These are phyloP conservation scores for Tachina fera DNA, from an alignment of 2,888 invertebrate genomes.

Conservation along the genomic window DNA sequence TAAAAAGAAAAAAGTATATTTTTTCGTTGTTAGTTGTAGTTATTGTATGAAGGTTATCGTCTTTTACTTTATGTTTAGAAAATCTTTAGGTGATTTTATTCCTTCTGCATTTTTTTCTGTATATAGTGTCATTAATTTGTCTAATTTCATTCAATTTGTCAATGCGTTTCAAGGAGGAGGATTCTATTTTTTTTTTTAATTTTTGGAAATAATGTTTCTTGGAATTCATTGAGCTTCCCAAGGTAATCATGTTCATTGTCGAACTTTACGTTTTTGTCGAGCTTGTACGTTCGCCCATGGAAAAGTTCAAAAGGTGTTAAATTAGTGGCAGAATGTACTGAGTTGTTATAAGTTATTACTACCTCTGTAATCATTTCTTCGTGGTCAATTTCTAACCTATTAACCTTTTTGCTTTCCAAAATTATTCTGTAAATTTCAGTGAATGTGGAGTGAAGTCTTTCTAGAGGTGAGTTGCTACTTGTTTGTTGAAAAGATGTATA, in stretches of 20 bases:
- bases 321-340: slow-evolving; percentile 50
- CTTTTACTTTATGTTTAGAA: slow-evolving; percentile 3
- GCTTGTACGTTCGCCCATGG: slow-evolving; percentile 3
- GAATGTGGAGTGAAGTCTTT: slow-evolving; percentile 57
- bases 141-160: too few species aligned
- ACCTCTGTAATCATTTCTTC: slow-evolving; percentile 45
- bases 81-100: slow-evolving; percentile 1
- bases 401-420: slow-evolving; percentile 6
- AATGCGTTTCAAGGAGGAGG: too few species aligned
- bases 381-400: slow-evolving; percentile 15
- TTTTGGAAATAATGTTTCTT: slow-evolving; percentile 18
- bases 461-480: slow-evolving; percentile 61
- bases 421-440: slow-evolving; percentile 58
- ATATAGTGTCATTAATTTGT: neutral
- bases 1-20: slow-evolving; percentile 6
- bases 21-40: slow-evolving; percentile 12
- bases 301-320: slow-evolving; percentile 50
- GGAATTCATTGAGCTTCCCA: slow-evolving; percentile 41
- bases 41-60: slow-evolving; percentile 5
- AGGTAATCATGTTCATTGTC: neutral
- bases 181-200: too few species aligned
- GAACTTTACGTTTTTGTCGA: slow-evolving; percentile 21
- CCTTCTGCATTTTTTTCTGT: neutral
- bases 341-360: slow-evolving; percentile 43
- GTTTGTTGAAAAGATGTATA: slow-evolving; percentile 65